phyloP scores from a whole-genome alignment of 1,140 invertebrate species.

The Hylyphantes graminicola region DNA sequence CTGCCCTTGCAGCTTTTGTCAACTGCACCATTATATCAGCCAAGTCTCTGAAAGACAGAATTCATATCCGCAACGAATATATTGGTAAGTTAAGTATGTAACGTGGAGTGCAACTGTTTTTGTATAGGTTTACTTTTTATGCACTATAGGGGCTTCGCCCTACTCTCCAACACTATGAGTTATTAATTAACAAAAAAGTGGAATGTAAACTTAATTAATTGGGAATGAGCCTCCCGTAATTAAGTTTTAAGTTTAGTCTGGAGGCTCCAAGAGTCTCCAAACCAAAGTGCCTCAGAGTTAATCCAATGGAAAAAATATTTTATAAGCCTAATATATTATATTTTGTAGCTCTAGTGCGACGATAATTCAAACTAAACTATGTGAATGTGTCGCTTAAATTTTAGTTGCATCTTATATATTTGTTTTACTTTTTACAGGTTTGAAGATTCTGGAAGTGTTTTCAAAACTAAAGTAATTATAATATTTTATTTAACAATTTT shows the following conservation, averaged over 20 bases:
- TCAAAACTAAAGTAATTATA: slow-evolving; percentile 42
- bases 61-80: slow-evolving; percentile 70
- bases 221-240: not conserved
- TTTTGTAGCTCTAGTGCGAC: no score
- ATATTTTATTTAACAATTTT: slow-evolving; percentile 1
- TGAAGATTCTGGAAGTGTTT: slow-evolving; percentile 47
- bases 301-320: not conserved
- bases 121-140: not conserved
- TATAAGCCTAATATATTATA: no score
- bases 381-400: no score
- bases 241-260: no score
- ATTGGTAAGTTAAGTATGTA: slow-evolving; percentile 67
- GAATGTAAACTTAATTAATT: not conserved
- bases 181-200: not conserved
- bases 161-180: no score
- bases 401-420: no score
- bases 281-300: not conserved
- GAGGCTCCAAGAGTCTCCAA: not conserved
- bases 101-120: not conserved
- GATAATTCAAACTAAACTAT: no score
- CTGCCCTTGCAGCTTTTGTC: slow-evolving; percentile 70
- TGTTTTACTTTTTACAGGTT: slow-evolving; percentile 55
- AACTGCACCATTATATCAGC: slow-evolving; percentile 72
- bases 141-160: not conserved
- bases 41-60: slow-evolving; percentile 67